These are phyloP conservation scores for Nezara viridula DNA, from an alignment of 2,888 invertebrate genomes.

Conservation along the genomic window DNA sequence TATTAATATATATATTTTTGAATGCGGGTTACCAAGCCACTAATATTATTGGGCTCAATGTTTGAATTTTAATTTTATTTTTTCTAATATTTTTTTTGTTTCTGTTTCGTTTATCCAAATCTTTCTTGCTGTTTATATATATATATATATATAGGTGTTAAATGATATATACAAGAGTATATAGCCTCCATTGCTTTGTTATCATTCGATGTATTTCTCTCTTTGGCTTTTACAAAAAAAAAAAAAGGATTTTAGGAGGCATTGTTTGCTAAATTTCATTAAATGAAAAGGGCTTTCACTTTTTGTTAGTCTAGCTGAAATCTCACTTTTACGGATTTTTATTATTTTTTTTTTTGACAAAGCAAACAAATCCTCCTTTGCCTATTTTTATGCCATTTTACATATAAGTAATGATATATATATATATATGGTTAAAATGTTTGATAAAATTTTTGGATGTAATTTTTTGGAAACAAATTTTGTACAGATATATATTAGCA, in stretches of 20 bases:
- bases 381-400: slow-evolving; percentile 7
- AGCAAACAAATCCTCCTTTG: slow-evolving; percentile 32
- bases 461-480: slow-evolving; percentile 29
- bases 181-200: slow-evolving; percentile 43
- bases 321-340: slow-evolving; percentile 13
- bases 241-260: neutral
- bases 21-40: slow-evolving; percentile 64
- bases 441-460: slow-evolving; percentile 38
- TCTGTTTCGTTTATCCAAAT: slow-evolving; percentile 42
- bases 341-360: neutral
- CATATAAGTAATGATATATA: slow-evolving; percentile 21
- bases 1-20: slow-evolving; percentile 63
- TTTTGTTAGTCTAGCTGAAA: slow-evolving; percentile 50
- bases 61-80: slow-evolving; percentile 45
- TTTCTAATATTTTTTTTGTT: neutral
- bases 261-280: slow-evolving; percentile 47
- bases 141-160: slow-evolving; percentile 5
- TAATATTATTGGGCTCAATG: slow-evolving; percentile 59
- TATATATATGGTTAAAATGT: slow-evolving; percentile 4
- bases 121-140: slow-evolving; percentile 53
- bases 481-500: slow-evolving; percentile 54
- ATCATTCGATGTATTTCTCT: slow-evolving; percentile 43
- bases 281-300: slow-evolving; percentile 58
- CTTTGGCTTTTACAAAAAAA: slow-evolving; percentile 31
- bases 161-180: slow-evolving; percentile 45